A percentile compares a stretch with the other conserved stretches of the same genome.
Conservation (phyloP, 2,888 invertebrate species). For the Oegoconia quadripuncta region DNA sequence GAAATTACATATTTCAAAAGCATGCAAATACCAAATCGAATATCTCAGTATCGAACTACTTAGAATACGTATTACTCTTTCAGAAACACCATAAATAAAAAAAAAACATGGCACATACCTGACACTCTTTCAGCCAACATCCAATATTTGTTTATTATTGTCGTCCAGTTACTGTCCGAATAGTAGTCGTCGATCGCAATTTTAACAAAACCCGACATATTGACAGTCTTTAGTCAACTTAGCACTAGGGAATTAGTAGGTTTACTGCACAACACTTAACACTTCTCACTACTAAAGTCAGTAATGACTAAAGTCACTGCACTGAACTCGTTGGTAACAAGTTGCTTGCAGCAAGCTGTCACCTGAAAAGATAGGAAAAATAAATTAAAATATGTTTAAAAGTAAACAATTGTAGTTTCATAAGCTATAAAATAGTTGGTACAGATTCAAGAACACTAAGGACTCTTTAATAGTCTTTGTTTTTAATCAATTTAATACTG, state of each 20-base stretch:
- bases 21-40: too few species aligned
- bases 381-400: constrained; percentile 24
- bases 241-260: constrained; percentile 24
- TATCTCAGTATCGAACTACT: too few species aligned
- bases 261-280: constrained; percentile 43
- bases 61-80: too few species aligned
- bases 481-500: too few species aligned
- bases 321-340: constrained; percentile 44
- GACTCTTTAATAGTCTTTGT: too few species aligned
- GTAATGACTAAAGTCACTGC: constrained; percentile 27
- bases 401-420: neutral
- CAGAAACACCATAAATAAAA: too few species aligned
- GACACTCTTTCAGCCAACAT: constrained; percentile 85
- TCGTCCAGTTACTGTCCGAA: constrained; percentile 81
- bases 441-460: too few species aligned
- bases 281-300: constrained; percentile 44
- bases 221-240: constrained; percentile 35
- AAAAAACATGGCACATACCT: constrained; percentile 69
- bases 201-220: constrained; percentile 82
- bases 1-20: too few species aligned
- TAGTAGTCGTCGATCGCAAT: constrained; percentile 83
- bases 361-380: constrained; percentile 58
- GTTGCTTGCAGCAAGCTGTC: constrained; percentile 63
- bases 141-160: constrained; percentile 84
- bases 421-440: too few species aligned